Evolutionary conservation across 2,113 vertebrate species (phyloP), one percentile per base, ranked within the genome.

Genomic region (Rhinopomastus cyanomelas): DNA sequence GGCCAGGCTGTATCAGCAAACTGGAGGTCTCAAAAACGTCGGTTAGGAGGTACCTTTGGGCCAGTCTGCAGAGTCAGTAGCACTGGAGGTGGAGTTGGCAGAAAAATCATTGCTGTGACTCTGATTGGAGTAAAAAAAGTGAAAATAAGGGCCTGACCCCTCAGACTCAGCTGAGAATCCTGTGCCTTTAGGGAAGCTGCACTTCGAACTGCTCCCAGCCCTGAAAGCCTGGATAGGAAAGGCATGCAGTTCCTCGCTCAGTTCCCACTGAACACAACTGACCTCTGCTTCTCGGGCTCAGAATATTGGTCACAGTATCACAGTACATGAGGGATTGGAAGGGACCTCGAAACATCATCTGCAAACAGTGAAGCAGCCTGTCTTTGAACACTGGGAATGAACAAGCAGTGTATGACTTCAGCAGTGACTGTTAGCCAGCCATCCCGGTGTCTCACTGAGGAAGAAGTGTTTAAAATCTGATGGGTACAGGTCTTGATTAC

Each of bases 311-410:
- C n/a, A n/a, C n/a, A n/a, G n/a, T n/a, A n/a, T n/a, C n/a, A n/a
- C n/a, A n/a, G n/a, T n/a, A n/a, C n/a, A n/a, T n/a, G n/a, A n/a
- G n/a, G n/a, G n/a, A n/a, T n/a, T n/a, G n/a, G n/a, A n/a, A n/a
- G n/a, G n/a, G n/a, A n/a, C n/a, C n/a, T n/a, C n/a, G n/a, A n/a
- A n/a, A n/a, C n/a, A n/a, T n/a, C n/a, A n/a, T n/a, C n/a, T 91
- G 88, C 85, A 92, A 92, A 81, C 67, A 76, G 69, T 32, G 87
- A 87, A 91, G 84, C 56, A 42, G 78, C 59, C 73, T 9, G 68
- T 42, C 62, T 67, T 86, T 7, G 0, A 77, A 12, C 0, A 4
- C 65, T 85, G 30, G 51, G 34, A 52, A 27, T 17, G 2, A 75
- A 51, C 4, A 1, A 68, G 52, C 4, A 3, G 80, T 39, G 5